phyloP scores from a whole-genome alignment of 2,113 vertebrate species.

The Gambusia holbrooki region DNA sequence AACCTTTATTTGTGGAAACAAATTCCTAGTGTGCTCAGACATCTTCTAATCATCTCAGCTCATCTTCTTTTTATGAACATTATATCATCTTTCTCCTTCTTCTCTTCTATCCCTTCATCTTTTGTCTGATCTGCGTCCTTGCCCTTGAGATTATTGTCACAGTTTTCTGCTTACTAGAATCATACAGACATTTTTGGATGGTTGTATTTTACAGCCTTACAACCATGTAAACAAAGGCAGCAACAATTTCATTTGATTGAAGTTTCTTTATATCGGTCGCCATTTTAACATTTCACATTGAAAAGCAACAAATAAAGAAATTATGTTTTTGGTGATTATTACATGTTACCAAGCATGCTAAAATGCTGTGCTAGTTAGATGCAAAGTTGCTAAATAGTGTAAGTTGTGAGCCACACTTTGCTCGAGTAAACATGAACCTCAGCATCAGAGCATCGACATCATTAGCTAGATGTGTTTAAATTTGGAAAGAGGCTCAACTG shows the following conservation, averaged over 20 bases:
- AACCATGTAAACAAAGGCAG: no score
- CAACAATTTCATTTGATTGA: no score
- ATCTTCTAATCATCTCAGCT: no score
- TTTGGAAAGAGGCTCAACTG: background rate
- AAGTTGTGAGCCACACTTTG: no score
- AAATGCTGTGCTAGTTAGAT: background rate
- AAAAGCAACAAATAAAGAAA: no score
- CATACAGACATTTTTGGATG: background rate
- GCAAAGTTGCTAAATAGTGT: no score
- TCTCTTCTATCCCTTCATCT: background rate
- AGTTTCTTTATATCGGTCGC: no score
- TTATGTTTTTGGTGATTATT: background rate
- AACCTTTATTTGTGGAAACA: no score
- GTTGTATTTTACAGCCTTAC: no score
- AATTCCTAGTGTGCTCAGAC: no score
- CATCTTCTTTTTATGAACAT: background rate
- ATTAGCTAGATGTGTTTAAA: background rate
- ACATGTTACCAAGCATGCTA: background rate
- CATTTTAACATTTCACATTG: no score
- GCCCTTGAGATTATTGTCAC: background rate
- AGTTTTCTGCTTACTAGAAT: background rate
- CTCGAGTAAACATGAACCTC: background rate
- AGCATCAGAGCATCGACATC: background rate
- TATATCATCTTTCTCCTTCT: background rate
- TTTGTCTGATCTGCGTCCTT: background rate